phyloP scores from a whole-genome alignment of 2,888 invertebrate genomes.

The Latrodectus elegans region DNA sequence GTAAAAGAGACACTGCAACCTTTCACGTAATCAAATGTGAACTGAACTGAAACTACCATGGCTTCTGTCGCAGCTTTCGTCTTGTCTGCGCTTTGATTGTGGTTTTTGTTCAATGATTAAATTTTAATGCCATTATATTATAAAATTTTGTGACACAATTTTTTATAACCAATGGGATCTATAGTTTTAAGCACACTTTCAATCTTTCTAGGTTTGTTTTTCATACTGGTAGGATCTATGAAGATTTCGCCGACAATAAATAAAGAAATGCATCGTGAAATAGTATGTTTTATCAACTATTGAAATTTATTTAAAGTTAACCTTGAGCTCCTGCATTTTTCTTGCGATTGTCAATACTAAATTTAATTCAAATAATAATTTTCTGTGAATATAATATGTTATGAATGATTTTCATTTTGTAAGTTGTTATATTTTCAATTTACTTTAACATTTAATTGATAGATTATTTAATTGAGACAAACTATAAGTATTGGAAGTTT shows the following conservation, averaged over 20 bases:
- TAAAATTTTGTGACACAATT: not conserved
- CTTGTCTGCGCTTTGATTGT: too few relatives aligned
- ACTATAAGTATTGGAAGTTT: too few relatives aligned
- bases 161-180: constrained; percentile 70
- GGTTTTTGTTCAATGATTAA: too few relatives aligned
- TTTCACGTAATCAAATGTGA: too few relatives aligned
- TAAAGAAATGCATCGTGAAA: constrained; percentile 95
- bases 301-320: not conserved
- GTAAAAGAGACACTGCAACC: too few relatives aligned
- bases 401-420: not conserved
- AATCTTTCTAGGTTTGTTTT: constrained; percentile 92
- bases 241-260: constrained; percentile 93
- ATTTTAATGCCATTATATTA: too few relatives aligned
- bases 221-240: constrained; percentile 94
- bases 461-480: too few relatives aligned
- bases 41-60: too few relatives aligned
- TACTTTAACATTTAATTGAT: too few relatives aligned
- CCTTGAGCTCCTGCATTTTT: not conserved
- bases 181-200: constrained; percentile 92
- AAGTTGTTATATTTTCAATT: too few relatives aligned
- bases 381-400: not conserved
- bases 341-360: not conserved
- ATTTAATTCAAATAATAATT: not conserved
- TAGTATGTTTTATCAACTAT: constrained; percentile 81
- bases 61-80: too few relatives aligned